A percentile compares a stretch with the other conserved stretches of the same genome.
phyloP scores from a whole-genome alignment of 2,797 vertebrate genomes.

The Lepus oiostolus region DNA sequence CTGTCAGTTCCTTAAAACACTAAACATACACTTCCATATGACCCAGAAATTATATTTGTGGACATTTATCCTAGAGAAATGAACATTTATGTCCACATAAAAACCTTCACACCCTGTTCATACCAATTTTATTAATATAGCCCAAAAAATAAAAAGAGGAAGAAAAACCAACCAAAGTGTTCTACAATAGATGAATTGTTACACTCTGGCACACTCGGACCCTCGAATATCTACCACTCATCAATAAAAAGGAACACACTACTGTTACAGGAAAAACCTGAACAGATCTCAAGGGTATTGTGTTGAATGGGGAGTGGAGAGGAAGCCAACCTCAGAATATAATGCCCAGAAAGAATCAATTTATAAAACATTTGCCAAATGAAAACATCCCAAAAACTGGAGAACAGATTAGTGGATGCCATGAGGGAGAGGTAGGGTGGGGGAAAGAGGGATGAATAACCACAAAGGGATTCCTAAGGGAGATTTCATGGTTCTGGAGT shows the following conservation, averaged over 20 bases:
- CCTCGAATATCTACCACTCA: not conserved
- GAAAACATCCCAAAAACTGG: not conserved
- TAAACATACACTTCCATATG: not conserved
- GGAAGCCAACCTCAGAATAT: not conserved
- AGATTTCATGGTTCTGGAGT: not conserved
- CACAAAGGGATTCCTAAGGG: not conserved
- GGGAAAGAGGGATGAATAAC: not conserved
- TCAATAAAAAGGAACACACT: not conserved
- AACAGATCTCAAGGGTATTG: not conserved
- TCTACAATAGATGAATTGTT: not conserved
- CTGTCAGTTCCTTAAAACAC: constrained; percentile 39
- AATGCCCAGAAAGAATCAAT: not conserved
- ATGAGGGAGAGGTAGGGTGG: no score
- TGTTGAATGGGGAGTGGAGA: not conserved
- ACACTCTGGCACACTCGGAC: not conserved
- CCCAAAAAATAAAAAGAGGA: not conserved
- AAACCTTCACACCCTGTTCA: not conserved
- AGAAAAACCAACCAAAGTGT: not conserved
- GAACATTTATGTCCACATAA: not conserved
- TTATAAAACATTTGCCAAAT: not conserved
- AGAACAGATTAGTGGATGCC: not conserved
- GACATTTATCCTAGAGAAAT: constrained; percentile 18
- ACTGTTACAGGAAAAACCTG: not conserved
- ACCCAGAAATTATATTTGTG: not conserved
- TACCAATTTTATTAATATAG: not conserved